These are phyloP conservation scores for Seira ritae DNA, from an alignment of 2,888 invertebrate species.

Conservation along the genomic window DNA sequence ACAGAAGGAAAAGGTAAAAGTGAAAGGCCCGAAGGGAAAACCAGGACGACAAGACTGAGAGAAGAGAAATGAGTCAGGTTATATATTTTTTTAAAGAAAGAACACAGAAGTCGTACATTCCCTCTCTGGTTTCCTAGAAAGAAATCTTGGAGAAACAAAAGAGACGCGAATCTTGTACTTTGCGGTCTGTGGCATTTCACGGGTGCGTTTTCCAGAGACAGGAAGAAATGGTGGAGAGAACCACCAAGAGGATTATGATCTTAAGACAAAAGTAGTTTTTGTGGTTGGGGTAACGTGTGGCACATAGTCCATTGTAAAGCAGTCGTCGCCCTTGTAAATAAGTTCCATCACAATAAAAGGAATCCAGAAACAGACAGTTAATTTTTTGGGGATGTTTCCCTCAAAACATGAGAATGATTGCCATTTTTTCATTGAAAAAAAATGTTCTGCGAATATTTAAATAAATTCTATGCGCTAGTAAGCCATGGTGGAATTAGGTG, in stretches of 20 bases:
- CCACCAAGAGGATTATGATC: slow-evolving; percentile 22
- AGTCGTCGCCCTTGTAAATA: slow-evolving; percentile 46
- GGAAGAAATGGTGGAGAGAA: neutral
- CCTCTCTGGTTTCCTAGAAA: neutral
- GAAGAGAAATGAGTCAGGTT: slow-evolving; percentile 25
- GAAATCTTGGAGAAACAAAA: slow-evolving; percentile 21
- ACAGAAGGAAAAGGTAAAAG: slow-evolving; percentile 3
- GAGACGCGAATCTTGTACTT: neutral
- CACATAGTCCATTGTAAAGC: slow-evolving; percentile 7
- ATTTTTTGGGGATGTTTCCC: too few species aligned
- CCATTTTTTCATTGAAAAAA: too few species aligned
- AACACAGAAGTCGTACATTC: slow-evolving; percentile 9
- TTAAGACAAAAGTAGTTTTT: neutral
- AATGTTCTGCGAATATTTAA: too few species aligned
- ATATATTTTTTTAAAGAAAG: neutral
- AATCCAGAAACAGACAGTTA: too few species aligned
- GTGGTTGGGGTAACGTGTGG: slow-evolving; percentile 6
- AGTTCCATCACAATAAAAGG: too few species aligned
- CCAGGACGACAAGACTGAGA: neutral
- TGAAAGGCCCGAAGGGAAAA: slow-evolving; percentile 37
- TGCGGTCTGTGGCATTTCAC: slow-evolving; percentile 14
- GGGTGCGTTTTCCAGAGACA: slow-evolving; percentile 17
- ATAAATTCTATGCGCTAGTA: too few species aligned
- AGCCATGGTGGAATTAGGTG: neutral
- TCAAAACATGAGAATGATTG: too few species aligned